Conservation (phyloP, 2,797 vertebrate species). For the Coregonus sp. region DNA sequence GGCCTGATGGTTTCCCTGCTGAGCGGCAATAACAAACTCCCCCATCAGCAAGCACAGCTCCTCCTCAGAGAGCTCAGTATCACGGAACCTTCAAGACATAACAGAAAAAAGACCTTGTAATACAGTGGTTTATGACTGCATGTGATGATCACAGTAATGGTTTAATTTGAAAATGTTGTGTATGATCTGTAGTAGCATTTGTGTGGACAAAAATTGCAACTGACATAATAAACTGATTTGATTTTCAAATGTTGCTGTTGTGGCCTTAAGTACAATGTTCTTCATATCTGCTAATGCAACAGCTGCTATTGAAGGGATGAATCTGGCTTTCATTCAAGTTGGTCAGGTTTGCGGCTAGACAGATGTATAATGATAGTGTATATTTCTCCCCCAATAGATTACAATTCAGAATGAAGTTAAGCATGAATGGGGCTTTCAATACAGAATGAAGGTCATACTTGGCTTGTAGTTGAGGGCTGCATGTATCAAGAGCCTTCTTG, state of each 20-base stretch:
- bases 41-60: conserved; percentile 54
- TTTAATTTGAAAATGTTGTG: not conserved
- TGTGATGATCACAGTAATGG: not conserved
- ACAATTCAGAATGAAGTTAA: not conserved
- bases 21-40: conserved; percentile 55
- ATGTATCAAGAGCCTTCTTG: conserved; percentile 49
- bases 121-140: not conserved
- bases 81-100: conserved; percentile 37
- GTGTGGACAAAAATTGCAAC: not conserved
- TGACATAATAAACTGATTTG: not conserved
- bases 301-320: not conserved
- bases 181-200: not conserved
- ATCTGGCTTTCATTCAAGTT: not conserved
- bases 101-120: conserved; percentile 10
- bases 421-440: not conserved
- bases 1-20: conserved; percentile 44
- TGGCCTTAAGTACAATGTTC: not conserved
- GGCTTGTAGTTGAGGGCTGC: conserved; percentile 49
- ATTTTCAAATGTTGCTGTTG: not conserved
- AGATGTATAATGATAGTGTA: not conserved
- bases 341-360: not conserved
- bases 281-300: not conserved
- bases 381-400: not conserved
- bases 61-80: conserved; percentile 46
- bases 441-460: conserved; percentile 35